These are phyloP conservation scores for Drosophila ambigua DNA, from an alignment of 1,140 invertebrate species.

Conservation along the genomic window DNA sequence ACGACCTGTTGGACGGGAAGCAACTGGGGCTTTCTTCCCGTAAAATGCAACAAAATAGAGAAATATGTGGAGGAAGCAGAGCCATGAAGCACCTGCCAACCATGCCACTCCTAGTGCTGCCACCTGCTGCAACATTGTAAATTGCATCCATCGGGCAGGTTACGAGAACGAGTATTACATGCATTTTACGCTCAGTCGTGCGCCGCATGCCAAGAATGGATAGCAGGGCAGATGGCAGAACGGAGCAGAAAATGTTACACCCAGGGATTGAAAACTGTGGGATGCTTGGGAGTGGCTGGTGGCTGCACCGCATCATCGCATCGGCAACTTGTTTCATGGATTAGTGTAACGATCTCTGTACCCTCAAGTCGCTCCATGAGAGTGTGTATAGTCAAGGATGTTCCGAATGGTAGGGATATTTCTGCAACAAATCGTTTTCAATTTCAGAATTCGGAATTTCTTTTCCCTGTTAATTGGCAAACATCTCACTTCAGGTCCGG, in stretches of 20 bases:
- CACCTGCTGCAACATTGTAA: constrained; percentile 80
- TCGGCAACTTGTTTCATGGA: too few relatives aligned
- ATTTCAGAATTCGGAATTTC: too few relatives aligned
- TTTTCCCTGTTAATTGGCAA: too few relatives aligned
- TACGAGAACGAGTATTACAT: constrained; percentile 53
- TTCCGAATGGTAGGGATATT: too few relatives aligned
- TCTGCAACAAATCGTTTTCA: too few relatives aligned
- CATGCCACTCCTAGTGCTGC: constrained; percentile 25
- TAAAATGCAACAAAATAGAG: constrained; percentile 56
- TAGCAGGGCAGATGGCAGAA: constrained; percentile 8
- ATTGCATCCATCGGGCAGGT: constrained; percentile 53
- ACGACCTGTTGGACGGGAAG: constrained; percentile 29
- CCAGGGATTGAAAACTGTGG: constrained; percentile 17
- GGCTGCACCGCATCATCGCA: too few relatives aligned
- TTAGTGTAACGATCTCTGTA: too few relatives aligned
- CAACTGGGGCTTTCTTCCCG: neutral
- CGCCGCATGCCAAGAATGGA: constrained; percentile 42
- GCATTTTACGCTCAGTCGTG: constrained; percentile 52
- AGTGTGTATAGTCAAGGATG: too few relatives aligned
- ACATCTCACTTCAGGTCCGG: neutral
- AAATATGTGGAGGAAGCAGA: constrained; percentile 5
- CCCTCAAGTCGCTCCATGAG: too few relatives aligned
- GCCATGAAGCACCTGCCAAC: constrained; percentile 31
- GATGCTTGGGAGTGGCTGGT: constrained; percentile 36
- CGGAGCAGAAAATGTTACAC: constrained; percentile 1